A percentile compares a stretch with the other conserved stretches of the same genome.
Conservation (phyloP, 2,797 vertebrate species). For the Morus bassanus region DNA sequence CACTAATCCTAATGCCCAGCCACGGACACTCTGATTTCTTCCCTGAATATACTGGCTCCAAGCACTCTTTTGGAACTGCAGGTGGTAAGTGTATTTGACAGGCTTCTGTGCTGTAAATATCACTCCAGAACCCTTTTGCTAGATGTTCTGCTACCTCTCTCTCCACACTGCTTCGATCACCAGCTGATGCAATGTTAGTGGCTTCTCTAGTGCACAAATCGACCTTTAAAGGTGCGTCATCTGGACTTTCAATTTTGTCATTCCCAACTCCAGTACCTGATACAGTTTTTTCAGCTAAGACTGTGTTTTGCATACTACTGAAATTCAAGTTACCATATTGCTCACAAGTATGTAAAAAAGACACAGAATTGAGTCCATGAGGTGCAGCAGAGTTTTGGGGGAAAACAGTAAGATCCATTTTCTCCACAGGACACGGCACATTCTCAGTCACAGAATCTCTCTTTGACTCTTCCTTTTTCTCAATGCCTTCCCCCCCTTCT, state of each 20-base stretch:
- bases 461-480: constrained; percentile 38
- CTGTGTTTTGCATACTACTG: constrained; percentile 45
- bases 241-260: constrained; percentile 58
- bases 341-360: constrained; percentile 69
- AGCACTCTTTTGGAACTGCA: constrained; percentile 53
- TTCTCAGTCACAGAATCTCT: constrained; percentile 16
- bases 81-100: constrained; percentile 68
- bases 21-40: constrained; percentile 91
- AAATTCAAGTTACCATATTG: constrained; percentile 71
- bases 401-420: constrained; percentile 39
- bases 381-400: constrained; percentile 48
- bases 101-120: constrained; percentile 78
- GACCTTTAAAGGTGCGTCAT: constrained; percentile 3
- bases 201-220: constrained; percentile 49
- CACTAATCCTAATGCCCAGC: constrained; percentile 82
- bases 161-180: constrained; percentile 86
- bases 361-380: constrained; percentile 65
- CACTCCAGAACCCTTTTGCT: constrained; percentile 93
- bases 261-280: constrained; percentile 26
- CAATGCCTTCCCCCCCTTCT: not conserved
- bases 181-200: not conserved
- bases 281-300: constrained; percentile 58
- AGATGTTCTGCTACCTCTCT: constrained; percentile 96
- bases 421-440: constrained; percentile 15
- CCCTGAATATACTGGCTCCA: constrained; percentile 75